Percentiles rank a stretch among this genome's conserved stretches.
phyloP scores from a whole-genome alignment of 2,113 vertebrate species.

The Periophthalmodon schlosseri region DNA sequence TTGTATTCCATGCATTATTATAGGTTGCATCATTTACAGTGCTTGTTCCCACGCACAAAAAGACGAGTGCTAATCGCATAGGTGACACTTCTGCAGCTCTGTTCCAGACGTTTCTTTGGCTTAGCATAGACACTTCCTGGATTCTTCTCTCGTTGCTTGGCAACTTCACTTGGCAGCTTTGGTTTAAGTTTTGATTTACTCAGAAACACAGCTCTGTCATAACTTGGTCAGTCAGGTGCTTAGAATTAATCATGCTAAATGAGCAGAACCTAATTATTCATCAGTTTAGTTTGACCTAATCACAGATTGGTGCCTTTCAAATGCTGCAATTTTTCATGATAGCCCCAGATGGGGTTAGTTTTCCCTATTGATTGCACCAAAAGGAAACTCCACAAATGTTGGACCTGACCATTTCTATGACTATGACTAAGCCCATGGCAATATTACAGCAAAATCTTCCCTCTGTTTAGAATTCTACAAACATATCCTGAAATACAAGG shows the following conservation, averaged over 20 bases:
- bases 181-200: neutral
- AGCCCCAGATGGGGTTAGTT: no score
- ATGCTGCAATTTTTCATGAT: no score
- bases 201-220: neutral
- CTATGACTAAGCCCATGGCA: no score
- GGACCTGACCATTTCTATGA: no score
- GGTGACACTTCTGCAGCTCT: neutral
- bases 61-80: neutral
- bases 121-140: neutral
- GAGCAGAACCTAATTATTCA: neutral
- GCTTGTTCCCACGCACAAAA: neutral
- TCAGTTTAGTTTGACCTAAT: no score
- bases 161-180: neutral
- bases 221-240: neutral
- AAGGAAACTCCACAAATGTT: no score
- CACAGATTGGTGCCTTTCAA: no score
- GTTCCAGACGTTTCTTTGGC: conserved; percentile 5
- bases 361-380: no score
- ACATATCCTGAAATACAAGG: no score
- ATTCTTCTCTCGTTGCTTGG: neutral
- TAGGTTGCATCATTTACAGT: neutral
- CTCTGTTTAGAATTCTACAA: no score
- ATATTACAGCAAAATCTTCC: no score
- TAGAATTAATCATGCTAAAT: neutral
- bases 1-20: neutral